Conservation (phyloP, 2,888 invertebrate genomes). For the Xanthia icteritia region DNA sequence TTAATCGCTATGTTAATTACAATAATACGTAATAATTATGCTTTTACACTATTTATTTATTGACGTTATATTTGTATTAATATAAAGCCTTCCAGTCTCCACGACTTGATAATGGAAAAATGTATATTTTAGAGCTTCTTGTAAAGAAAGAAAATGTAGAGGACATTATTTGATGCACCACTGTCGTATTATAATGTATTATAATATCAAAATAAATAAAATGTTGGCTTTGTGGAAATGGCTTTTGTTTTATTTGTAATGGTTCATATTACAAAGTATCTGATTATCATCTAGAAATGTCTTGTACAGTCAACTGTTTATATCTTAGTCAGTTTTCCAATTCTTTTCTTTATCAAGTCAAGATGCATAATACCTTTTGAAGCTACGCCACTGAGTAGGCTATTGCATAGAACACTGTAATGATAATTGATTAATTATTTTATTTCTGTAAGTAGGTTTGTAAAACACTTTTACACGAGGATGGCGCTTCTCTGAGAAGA, state of each 20-base stretch:
- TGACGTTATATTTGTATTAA: constrained; percentile 83
- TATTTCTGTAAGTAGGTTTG: too few relatives aligned
- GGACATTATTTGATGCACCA: constrained; percentile 70
- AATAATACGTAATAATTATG: constrained; percentile 78
- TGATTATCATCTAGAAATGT: neutral
- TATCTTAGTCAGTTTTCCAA: neutral
- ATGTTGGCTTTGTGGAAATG: constrained; percentile 79
- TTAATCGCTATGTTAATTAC: constrained; percentile 63
- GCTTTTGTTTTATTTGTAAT: constrained; percentile 59
- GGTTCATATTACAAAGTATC: neutral
- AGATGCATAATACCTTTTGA: neutral
- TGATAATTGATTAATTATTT: too few relatives aligned
- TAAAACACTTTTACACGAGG: too few relatives aligned
- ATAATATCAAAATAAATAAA: constrained; percentile 78
- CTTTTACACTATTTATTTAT: constrained; percentile 86
- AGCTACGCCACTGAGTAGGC: too few relatives aligned
- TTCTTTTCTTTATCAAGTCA: neutral
- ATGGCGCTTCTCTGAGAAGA: too few relatives aligned
- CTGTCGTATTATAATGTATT: constrained; percentile 75
- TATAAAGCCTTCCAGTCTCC: constrained; percentile 76
- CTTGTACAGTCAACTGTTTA: neutral
- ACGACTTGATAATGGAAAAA: constrained; percentile 55
- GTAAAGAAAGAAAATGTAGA: constrained; percentile 73
- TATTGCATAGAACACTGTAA: too few relatives aligned
- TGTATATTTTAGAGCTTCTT: constrained; percentile 73